These are phyloP conservation scores for Drosophila pegasa DNA, from an alignment of 2,888 invertebrate genomes.

Conservation along the genomic window DNA sequence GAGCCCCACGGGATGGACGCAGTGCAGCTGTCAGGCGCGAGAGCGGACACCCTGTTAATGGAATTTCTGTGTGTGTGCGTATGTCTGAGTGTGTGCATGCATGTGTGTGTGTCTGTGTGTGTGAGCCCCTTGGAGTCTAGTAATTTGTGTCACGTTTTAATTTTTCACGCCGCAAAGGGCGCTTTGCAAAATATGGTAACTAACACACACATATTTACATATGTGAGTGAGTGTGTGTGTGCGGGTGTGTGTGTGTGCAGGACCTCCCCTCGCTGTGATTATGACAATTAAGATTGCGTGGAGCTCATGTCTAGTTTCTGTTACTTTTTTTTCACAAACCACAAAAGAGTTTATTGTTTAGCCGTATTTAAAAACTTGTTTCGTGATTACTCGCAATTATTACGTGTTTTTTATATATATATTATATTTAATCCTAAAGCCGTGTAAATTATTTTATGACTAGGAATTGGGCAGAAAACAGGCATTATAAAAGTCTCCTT, in stretches of 20 bases:
- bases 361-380: slow-evolving; percentile 23
- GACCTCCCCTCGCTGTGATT: slow-evolving; percentile 54
- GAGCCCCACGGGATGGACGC: slow-evolving; percentile 65
- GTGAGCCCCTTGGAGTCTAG: slow-evolving; percentile 51
- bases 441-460: neutral
- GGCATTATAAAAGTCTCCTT: too few relatives aligned
- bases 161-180: slow-evolving; percentile 71
- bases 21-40: slow-evolving; percentile 56
- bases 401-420: neutral
- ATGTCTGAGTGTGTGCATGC: slow-evolving; percentile 16
- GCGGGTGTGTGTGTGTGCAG: neutral
- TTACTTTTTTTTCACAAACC: slow-evolving; percentile 19
- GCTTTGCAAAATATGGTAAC: slow-evolving; percentile 26
- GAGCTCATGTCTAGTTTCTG: slow-evolving; percentile 47
- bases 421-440: slow-evolving; percentile 3
- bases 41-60: slow-evolving; percentile 49
- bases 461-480: neutral
- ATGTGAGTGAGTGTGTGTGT: neutral
- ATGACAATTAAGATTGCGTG: slow-evolving; percentile 69
- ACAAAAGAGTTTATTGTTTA: slow-evolving; percentile 35
- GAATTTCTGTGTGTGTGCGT: slow-evolving; percentile 38
- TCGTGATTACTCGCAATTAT: slow-evolving; percentile 29
- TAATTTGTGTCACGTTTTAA: slow-evolving; percentile 77
- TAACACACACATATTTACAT: slow-evolving; percentile 13
- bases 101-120: slow-evolving; percentile 12